phyloP scores from a whole-genome alignment of 2,888 invertebrate genomes.

The Kryphioiulus occultus region DNA sequence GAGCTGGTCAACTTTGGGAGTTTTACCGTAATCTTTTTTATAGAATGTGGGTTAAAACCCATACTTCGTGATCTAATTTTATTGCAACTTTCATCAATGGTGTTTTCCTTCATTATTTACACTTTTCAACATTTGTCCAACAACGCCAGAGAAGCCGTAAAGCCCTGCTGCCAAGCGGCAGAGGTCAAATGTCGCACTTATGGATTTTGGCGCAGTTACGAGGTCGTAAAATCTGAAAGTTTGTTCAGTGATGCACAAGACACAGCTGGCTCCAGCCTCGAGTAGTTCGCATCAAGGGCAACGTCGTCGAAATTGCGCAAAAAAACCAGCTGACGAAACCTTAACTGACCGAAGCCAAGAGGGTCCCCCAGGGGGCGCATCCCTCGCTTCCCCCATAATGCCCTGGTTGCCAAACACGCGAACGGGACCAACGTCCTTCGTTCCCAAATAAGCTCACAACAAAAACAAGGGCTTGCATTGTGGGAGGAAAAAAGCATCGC shows the following conservation, averaged over 20 bases:
- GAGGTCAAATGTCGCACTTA: too few relatives aligned
- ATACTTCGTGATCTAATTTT: too few relatives aligned
- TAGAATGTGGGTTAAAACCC: too few relatives aligned
- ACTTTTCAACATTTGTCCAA: too few relatives aligned
- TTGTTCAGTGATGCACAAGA: not conserved
- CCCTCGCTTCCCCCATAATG: not conserved
- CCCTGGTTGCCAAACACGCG: not conserved
- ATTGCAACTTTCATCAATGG: too few relatives aligned
- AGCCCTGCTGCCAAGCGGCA: too few relatives aligned
- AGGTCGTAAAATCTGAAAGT: not conserved
- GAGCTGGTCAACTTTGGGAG: too few relatives aligned
- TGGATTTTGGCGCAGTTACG: too few relatives aligned
- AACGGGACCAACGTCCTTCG: constrained; percentile 18
- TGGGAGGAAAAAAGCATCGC: not conserved
- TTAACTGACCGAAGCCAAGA: not conserved
- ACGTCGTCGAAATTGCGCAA: not conserved
- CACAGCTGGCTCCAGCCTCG: not conserved
- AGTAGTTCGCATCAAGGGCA: not conserved
- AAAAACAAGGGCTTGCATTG: not conserved
- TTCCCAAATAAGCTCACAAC: not conserved
- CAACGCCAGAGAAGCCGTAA: too few relatives aligned
- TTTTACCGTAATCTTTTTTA: too few relatives aligned
- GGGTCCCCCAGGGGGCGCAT: not conserved
- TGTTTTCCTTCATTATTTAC: too few relatives aligned
- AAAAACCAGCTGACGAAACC: not conserved